Base-by-base conservation (phyloP, 2,888 invertebrate genomes). In the Drosophila buzzatii region DNA sequence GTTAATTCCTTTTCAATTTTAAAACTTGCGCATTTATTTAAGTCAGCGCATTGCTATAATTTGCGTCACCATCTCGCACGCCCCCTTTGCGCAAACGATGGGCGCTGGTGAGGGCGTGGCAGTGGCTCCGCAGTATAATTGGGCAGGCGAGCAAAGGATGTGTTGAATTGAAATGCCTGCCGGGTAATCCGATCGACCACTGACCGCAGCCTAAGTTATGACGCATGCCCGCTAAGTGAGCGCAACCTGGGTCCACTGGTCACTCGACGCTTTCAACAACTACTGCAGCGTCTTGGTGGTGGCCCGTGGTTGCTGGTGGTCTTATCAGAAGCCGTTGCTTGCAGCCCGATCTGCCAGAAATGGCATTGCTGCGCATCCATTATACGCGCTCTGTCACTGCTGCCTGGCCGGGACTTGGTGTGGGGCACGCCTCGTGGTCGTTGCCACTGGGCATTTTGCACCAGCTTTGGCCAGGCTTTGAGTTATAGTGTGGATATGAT, bases 271-370 rank as follows among this genome's bases (percentile, higher is more conserved):
- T 90, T 87, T 89, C 86, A 90, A 87, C 86, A 90, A 90, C 86
- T 90, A 88, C 86, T 76, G 82, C 73, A 76, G 69, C 52, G 53
- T 16, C 60, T 52, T 8, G 20, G 55, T 8, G 47, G 47, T 47
- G 49, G 31, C 31, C 49, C n/a, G 18, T 51, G 42, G 60, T 57
- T 70, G 81, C 56, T 81, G 91, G 92, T 92, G 92, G 92, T 91
- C 92, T 92, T 92, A 92, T 92, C 92, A 91, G 92, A 92, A 92
- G 92, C 92, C 91, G 82, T 81, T 79, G 89, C 83, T 76, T 79
- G 81, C 87, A 82, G 79, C 77, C 82, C 81, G 74, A 81, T 73
- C 84, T 91, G 91, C 91, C 91, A 89, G 73, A 87, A 90, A 81
- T 87, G 85, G 82, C 89, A 82, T 87, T 89, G 89, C 79, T 70